Conservation (phyloP, 2,797 vertebrate species). For the Coracias cyanogaster region DNA sequence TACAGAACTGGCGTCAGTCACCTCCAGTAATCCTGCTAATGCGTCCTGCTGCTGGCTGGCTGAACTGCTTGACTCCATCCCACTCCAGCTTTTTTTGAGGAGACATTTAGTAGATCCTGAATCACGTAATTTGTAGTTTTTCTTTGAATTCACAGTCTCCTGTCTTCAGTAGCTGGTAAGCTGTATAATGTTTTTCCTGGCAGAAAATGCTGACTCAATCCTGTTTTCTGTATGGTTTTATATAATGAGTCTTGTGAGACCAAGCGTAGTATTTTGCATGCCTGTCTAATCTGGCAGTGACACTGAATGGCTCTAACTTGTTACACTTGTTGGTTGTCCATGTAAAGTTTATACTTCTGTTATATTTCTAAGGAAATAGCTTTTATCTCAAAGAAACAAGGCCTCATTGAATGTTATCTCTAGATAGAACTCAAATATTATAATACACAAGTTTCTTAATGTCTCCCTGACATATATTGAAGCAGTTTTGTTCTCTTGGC, state of each 20-base stretch:
- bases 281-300: not conserved
- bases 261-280: not conserved
- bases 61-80: not conserved
- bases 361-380: not conserved
- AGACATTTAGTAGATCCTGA: not conserved
- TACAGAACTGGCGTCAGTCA: not conserved
- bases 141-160: not conserved
- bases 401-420: not conserved
- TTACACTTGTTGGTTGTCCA: not conserved
- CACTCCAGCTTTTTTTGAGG: not conserved
- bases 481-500: constrained; percentile 15
- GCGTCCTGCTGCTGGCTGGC: not conserved
- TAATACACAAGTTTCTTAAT: not conserved
- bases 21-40: not conserved
- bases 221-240: constrained; percentile 29
- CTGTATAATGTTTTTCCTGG: constrained; percentile 10
- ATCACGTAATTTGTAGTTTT: not conserved
- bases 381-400: not conserved
- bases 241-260: not conserved
- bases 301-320: not conserved
- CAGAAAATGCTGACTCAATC: not conserved
- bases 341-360: not conserved
- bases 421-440: not conserved
- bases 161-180: constrained; percentile 26
- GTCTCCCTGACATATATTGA: not conserved